Evolutionary conservation across 2,797 vertebrate genomes (phyloP), one percentile per base, ranked within the genome.

Genomic region (Bradypus variegatus): DNA sequence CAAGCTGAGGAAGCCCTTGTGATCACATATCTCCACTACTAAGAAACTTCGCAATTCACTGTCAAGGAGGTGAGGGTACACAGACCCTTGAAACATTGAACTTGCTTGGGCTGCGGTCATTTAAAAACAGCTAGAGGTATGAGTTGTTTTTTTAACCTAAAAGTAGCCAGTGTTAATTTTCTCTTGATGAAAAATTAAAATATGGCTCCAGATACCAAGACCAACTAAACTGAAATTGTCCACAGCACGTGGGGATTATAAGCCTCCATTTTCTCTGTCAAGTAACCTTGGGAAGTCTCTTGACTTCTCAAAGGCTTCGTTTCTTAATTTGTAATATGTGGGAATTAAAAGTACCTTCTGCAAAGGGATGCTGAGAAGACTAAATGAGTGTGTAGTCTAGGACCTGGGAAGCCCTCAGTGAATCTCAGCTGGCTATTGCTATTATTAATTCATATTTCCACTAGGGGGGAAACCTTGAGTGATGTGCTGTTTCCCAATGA

Each of bases 401-500:
- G 27, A 50, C 72, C 45, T 13, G 7, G 72, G 14, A 19, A 31
- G 48, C 29, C 21, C 9, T 16, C 25, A 10, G 0, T 4, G 15
- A 18, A 11, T 15, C 36, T 62, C 36, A 27, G 33, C 29, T 38
- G 2, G 0, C 8, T 1, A 0, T 14, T 14, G 8, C 10, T 5
- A 4, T 31, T 9, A 0, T 5, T 1, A 5, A 19, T 7, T 38
- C 41, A 0, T 9, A 12, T 8, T 45, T 45, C 13, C 9, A 8
- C 15, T 0, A 0, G 0, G 29, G 27, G 29, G 1, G 25, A 58
- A 19, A 3, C 2, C 5, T 2, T 1, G 29, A 12, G 45, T 10
- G 33, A 15, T 1, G 2, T 6, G 11, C 8, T 0, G 2, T 45
- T 55, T 4, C 38, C 62, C 31, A 1, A 0, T 3, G 31, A 8